Base-by-base conservation (phyloP, 2,888 invertebrate genomes). In the Tipula confusa region DNA sequence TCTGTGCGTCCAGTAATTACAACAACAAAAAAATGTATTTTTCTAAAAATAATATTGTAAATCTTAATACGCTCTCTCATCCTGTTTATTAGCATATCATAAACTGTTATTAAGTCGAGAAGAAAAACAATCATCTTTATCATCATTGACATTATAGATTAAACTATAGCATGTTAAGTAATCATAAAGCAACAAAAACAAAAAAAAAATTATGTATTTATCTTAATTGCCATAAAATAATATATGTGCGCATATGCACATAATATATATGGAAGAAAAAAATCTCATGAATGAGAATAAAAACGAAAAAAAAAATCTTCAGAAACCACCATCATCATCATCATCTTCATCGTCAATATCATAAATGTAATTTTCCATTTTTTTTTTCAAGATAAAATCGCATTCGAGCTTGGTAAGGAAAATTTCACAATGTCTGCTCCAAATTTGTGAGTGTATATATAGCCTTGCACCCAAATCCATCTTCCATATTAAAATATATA, bases 41-140 rank as follows among this genome's bases (percentile, higher is more conserved):
- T 24, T 64, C 64, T 64, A 64, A 64, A 64, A 64, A 64, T 64
- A 64, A 64, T 64, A 64, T 64, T 64, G 64, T 24, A 64, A 24
- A 64, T 24, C 24, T 64, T 64, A 64, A 64, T 64, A 64, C 64
- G 24, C 64, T 64, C 64, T 24, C 64, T 64, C 64, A 64, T 64
- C 64, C 64, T 64, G 64, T 64, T 64, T 64, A 64, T 64, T 64
- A 64, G 64, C 64, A 64, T 64, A 64, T 64, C 24, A 64, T 64
- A 64, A 64, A 64, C 64, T 64, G 64, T 64, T 64, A 64, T 64
- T 64, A 64, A 64, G 24, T 64, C 18, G 24, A 64, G 18, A 7
- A 43, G n/a, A 43, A 43, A 24, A 64, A 64, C 64, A 64, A 64
- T 64, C 64, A 64, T 64, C 64, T 64, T 64, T 24, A 64, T 64